These are phyloP conservation scores for Geopemphigus sp. DNA, from an alignment of 1,140 invertebrate species.

Conservation along the genomic window DNA sequence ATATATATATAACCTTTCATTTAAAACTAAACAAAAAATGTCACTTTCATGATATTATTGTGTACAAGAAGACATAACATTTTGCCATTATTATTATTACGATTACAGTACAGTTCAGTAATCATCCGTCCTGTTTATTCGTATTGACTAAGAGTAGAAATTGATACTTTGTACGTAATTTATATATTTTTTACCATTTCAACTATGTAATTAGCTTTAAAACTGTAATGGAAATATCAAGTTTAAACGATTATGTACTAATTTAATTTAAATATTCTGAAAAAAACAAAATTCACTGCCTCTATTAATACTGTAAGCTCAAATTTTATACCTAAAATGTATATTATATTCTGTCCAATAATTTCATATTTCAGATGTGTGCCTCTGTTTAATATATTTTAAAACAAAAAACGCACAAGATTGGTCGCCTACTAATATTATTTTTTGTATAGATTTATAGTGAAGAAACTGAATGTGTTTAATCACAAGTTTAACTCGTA, in stretches of 20 bases:
- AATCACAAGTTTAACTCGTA: no score
- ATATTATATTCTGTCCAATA: background rate
- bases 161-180: slow-evolving; percentile 8
- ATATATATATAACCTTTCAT: background rate
- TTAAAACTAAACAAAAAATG: no score
- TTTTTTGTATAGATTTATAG: no score
- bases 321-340: background rate
- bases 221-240: background rate
- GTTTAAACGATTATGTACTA: slow-evolving; percentile 24
- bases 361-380: no score
- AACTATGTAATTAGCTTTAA: slow-evolving; percentile 1
- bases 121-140: background rate
- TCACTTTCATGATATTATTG: background rate
- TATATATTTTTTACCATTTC: background rate
- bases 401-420: no score
- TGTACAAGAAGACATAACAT: background rate
- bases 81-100: slow-evolving; percentile 2
- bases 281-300: background rate
- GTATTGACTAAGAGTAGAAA: background rate
- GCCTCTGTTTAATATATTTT: no score
- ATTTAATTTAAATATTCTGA: slow-evolving; percentile 1
- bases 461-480: no score
- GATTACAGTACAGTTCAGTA: background rate
- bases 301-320: slow-evolving; percentile 9
- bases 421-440: no score